Evolutionary conservation across 2,797 vertebrate species (phyloP), one percentile per base, ranked within the genome.

Genomic region (Pantherophis alleghaniensis): DNA sequence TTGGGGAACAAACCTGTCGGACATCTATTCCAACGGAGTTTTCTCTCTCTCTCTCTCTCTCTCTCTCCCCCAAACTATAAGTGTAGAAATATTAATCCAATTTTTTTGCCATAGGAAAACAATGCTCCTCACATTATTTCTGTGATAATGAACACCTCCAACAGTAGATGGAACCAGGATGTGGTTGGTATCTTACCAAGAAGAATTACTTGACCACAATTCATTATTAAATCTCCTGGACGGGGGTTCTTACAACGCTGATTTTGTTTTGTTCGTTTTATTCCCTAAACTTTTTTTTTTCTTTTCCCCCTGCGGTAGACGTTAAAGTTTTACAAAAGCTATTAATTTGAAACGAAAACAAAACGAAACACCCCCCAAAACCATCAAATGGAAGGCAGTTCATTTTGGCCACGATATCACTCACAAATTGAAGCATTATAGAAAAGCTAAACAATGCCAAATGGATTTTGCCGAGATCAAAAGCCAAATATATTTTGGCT

Each of bases 361-460:
- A 22, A 28, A n/a, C 24, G 3, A 57, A 51, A n/a, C 7, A 18
- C 57, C 66, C 20, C 53, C 12, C 53, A 63, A 74, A 91, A 92
- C 92, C 95, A 83, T 60, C 90, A 94, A 94, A 95, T 95, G 94
- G 96, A 94, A 97, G 56, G 93, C 94, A 96, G 94, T 96, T 97
- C 69, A 94, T 97, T 97, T 97, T 91, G 95, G 95, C 97, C 94
- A 94, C 69, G 90, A 91, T 96, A 95, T 13, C 83, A 93, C 96
- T 91, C 95, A 96, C 94, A 97, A 98, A 97, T 95, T 97, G 93
- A 98, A 97, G 96, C 95, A 97, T 98, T 97, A 97, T 97, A 96
- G 97, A 97, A 98, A 98, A 98, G 95, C 96, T 98, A 98, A 98
- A 98, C 97, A 98, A 97, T 98, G 97, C 97, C 97, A 98, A 98